Percentiles rank a stretch among this genome's conserved stretches.
Evolutionary conservation across 2,113 vertebrate genomes (phyloP).

Genomic region (Antechinus flavipes): DNA sequence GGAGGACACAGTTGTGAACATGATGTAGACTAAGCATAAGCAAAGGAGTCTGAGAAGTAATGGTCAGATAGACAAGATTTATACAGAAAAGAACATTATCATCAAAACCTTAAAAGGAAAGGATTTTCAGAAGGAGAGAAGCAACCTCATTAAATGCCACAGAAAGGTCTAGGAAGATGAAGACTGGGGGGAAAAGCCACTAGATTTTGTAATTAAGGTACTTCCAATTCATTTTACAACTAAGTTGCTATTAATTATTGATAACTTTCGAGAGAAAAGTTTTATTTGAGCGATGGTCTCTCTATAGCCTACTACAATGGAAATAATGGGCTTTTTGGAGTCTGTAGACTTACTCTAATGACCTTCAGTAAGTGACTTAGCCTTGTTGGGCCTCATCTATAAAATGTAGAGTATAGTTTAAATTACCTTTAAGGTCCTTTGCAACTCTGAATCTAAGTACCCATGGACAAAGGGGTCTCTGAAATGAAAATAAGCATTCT

Average conservation of each 20-base stretch:
- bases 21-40: background rate
- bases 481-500: background rate
- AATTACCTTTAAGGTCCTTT: background rate
- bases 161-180: background rate
- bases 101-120: background rate
- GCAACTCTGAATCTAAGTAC: background rate
- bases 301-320: background rate
- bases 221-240: too few species aligned
- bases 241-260: background rate
- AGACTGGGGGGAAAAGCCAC: fast-evolving
- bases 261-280: background rate
- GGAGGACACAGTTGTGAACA: background rate
- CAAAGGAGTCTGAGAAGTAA: background rate
- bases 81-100: background rate
- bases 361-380: background rate
- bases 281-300: background rate
- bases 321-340: background rate
- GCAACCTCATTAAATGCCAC: background rate
- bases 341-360: background rate
- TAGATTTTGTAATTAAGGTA: background rate
- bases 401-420: background rate
- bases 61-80: background rate
- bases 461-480: background rate
- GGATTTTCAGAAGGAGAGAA: background rate
- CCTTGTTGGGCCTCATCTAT: background rate